Conservation (phyloP, 1,140 invertebrate species). For the Ectropis grisescens region DNA sequence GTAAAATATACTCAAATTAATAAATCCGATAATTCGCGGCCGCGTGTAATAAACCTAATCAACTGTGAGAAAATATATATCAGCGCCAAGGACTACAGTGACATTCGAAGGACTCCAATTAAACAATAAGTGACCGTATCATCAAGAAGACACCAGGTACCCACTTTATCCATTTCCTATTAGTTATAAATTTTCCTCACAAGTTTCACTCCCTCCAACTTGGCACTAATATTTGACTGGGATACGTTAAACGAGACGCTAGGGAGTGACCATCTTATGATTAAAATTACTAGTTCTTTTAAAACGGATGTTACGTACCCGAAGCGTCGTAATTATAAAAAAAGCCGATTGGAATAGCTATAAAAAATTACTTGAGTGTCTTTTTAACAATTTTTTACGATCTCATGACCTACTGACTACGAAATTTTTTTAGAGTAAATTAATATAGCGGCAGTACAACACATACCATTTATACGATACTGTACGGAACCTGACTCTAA, state of each 20-base stretch:
- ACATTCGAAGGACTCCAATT: too few relatives aligned
- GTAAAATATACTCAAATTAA: too few relatives aligned
- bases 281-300: constrained; percentile 3
- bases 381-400: constrained; percentile 1
- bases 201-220: constrained; percentile 11
- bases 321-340: constrained; percentile 13
- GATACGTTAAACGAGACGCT: constrained; percentile 8
- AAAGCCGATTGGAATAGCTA: constrained; percentile 17
- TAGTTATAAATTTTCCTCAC: constrained; percentile 12
- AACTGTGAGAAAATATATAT: too few relatives aligned
- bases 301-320: not conserved
- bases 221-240: constrained; percentile 9
- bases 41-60: too few relatives aligned
- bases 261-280: constrained; percentile 6
- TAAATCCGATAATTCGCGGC: too few relatives aligned
- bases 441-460: constrained; percentile 12
- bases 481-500: constrained; percentile 5
- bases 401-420: constrained; percentile 5
- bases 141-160: too few relatives aligned
- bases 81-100: too few relatives aligned
- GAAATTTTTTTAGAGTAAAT: constrained; percentile 15
- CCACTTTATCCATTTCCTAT: too few relatives aligned
- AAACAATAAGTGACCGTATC: too few relatives aligned
- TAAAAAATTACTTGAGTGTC: constrained; percentile 1
- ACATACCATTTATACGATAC: constrained; percentile 15